phyloP scores from a whole-genome alignment of 2,888 invertebrate genomes.

The Baronia brevicornis region DNA sequence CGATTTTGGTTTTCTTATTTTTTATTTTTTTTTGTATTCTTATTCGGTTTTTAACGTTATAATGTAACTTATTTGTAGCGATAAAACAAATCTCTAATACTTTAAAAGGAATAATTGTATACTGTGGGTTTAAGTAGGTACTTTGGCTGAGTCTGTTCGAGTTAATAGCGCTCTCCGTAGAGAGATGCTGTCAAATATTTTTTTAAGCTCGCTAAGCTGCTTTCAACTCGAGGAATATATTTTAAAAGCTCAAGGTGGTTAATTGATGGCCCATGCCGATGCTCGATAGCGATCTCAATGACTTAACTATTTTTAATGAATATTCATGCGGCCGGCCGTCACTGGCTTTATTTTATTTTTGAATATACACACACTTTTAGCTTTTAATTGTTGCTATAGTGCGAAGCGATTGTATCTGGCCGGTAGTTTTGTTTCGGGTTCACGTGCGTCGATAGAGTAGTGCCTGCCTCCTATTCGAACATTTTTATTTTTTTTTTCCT shows the following conservation, averaged over 20 bases:
- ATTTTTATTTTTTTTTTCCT: no score
- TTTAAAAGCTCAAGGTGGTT: constrained; percentile 43
- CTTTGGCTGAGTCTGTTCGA: no score
- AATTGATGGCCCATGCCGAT: constrained; percentile 43
- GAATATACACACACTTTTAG: constrained; percentile 28
- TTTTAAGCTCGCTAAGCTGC: constrained; percentile 42
- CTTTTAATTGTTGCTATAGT: constrained; percentile 20
- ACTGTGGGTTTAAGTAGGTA: no score
- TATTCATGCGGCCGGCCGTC: constrained; percentile 34
- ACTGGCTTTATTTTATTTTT: constrained; percentile 28
- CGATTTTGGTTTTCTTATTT: no score
- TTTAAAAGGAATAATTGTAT: no score
- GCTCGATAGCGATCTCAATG: constrained; percentile 50
- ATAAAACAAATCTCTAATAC: no score
- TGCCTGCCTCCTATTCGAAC: no score
- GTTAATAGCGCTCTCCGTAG: constrained; percentile 21
- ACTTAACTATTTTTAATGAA: constrained; percentile 60
- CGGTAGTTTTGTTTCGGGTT: constrained; percentile 1
- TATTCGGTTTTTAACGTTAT: no score
- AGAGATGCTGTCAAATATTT: constrained; percentile 42
- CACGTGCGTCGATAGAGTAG: background rate
- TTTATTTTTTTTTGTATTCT: no score
- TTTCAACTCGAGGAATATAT: constrained; percentile 43
- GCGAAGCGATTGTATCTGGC: background rate
- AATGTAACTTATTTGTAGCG: no score